phyloP scores from a whole-genome alignment of 2,888 invertebrate species.

The Nomada goodeniana region DNA sequence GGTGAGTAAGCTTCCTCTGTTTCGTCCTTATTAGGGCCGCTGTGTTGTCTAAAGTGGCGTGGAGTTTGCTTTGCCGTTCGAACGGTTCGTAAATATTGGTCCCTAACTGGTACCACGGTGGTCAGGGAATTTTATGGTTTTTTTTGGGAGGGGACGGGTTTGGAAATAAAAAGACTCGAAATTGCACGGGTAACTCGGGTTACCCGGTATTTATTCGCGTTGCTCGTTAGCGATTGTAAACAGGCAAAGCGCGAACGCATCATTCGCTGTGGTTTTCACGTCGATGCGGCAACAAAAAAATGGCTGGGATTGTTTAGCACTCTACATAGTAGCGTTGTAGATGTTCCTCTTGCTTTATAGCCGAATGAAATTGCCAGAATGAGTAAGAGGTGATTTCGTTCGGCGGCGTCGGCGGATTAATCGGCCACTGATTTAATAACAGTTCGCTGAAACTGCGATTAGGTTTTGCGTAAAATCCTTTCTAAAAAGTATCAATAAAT shows the following conservation, averaged over 20 bases:
- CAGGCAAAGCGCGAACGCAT: background rate
- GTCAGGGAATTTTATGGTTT: background rate
- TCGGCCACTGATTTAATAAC: too few species aligned
- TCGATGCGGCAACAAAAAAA: background rate
- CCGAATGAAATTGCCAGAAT: background rate
- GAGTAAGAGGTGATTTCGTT: too few species aligned
- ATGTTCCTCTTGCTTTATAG: background rate
- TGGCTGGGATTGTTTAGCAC: background rate
- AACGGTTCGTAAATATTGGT: constrained; percentile 7
- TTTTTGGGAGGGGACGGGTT: too few species aligned
- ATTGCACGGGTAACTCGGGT: background rate
- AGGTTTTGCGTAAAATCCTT: too few species aligned
- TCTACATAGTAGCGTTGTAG: background rate
- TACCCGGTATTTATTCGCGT: constrained; percentile 17
- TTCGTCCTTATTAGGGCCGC: background rate
- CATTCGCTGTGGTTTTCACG: background rate
- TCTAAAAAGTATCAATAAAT: too few species aligned
- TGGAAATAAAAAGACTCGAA: background rate
- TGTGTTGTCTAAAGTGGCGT: background rate
- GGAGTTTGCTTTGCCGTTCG: background rate
- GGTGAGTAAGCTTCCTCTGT: constrained; percentile 50
- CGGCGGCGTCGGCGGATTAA: too few species aligned
- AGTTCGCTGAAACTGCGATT: too few species aligned
- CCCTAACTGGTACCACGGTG: background rate
- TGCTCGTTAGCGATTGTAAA: constrained; percentile 22